Conservation (phyloP, 1,140 invertebrate genomes). For the Scaptomyza hsui region DNA sequence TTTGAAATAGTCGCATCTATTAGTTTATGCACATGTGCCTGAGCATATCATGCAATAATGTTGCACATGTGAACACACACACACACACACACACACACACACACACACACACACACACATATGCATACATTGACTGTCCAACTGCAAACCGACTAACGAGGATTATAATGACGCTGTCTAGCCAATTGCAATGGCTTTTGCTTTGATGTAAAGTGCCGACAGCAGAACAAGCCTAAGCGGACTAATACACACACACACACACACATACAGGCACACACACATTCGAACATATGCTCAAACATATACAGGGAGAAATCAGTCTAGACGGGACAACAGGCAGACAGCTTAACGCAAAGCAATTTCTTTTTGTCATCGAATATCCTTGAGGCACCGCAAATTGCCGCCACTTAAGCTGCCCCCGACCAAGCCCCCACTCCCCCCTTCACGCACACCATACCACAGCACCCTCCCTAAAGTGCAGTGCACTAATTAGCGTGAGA, state of each 20-base stretch:
- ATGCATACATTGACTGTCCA: slow-evolving; percentile 22
- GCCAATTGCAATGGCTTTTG: slow-evolving; percentile 79
- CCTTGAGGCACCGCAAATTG: slow-evolving; percentile 78
- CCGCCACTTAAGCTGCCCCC: slow-evolving; percentile 68
- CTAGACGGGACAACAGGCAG: slow-evolving; percentile 67
- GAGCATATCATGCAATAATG: slow-evolving; percentile 13
- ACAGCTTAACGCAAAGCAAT: slow-evolving; percentile 79
- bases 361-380: slow-evolving; percentile 82
- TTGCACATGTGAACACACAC: slow-evolving; percentile 9
- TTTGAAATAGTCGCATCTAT: slow-evolving; percentile 27
- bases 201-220: slow-evolving; percentile 81
- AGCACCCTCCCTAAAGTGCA: slow-evolving; percentile 4
- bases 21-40: slow-evolving; percentile 41
- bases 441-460: not conserved
- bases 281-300: not conserved
- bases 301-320: slow-evolving; percentile 64
- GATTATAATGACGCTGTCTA: slow-evolving; percentile 81
- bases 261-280: slow-evolving; percentile 11
- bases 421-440: not conserved
- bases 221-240: slow-evolving; percentile 78
- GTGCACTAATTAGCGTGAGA: slow-evolving; percentile 76
- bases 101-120: slow-evolving; percentile 30
- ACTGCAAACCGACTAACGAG: slow-evolving; percentile 56
- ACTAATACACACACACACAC: slow-evolving; percentile 68
- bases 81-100: not conserved